Percentiles rank a stretch among this genome's conserved stretches.
phyloP scores from a whole-genome alignment of 1,140 invertebrate species.

The Leptinotarsa texana region DNA sequence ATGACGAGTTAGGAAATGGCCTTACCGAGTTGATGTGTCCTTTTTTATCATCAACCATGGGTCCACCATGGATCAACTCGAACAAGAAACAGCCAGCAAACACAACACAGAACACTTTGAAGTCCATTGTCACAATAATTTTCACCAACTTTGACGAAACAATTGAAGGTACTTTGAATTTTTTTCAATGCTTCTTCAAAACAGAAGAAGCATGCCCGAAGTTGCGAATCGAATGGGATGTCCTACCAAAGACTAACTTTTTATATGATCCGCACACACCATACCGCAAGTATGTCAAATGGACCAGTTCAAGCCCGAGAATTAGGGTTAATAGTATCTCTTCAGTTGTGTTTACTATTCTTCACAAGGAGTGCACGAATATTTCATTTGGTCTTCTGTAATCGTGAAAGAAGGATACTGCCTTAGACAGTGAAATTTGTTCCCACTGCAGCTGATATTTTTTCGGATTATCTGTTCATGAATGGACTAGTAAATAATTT shows the following conservation, averaged over 20 bases:
- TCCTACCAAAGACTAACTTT: constrained; percentile 46
- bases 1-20: not conserved
- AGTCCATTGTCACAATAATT: constrained; percentile 47
- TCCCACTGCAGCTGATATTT: not conserved
- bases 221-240: constrained; percentile 53
- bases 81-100: constrained; percentile 38
- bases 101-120: constrained; percentile 52
- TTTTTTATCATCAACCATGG: constrained; percentile 51
- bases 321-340: constrained; percentile 49
- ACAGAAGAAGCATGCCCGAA: constrained; percentile 45
- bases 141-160: not conserved
- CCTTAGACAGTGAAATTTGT: constrained; percentile 21
- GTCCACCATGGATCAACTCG: constrained; percentile 45
- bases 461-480: constrained; percentile 9
- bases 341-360: not conserved
- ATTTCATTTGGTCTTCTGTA: constrained; percentile 30
- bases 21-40: constrained; percentile 53
- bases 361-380: constrained; percentile 9
- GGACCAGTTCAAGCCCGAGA: constrained; percentile 52
- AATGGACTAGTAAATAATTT: constrained; percentile 8
- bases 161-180: constrained; percentile 31
- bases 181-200: constrained; percentile 12
- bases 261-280: constrained; percentile 47
- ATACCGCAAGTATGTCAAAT: constrained; percentile 52
- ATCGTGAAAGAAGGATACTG: constrained; percentile 20